Evolutionary conservation across 2,888 invertebrate genomes (phyloP), one percentile per base, ranked within the genome.

Genomic region (Harpagoxenus sublaevis): DNA sequence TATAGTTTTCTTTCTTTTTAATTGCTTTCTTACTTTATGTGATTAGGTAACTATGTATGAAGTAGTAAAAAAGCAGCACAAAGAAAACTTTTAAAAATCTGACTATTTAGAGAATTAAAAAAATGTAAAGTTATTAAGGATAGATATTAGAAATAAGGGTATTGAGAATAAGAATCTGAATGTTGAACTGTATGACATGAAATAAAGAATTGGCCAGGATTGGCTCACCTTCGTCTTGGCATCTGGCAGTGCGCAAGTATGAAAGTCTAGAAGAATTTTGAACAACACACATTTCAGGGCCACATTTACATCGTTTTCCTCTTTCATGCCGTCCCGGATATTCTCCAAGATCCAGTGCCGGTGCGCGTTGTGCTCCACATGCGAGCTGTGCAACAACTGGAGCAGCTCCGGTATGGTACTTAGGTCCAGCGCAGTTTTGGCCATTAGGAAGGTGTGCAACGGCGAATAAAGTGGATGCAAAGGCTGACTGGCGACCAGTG

Each of bases 361-460:
- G 91, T 98, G 97, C 0, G 96, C 96, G 31, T 96, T 96, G 78
- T 96, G 96, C 89, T 97, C 96, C 0, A 98, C 96, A 82, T 98
- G 97, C 12, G 97, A 96, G 86, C 98, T 98, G 93, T 98, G 97
- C 93, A 99, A 97, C 55, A 99, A 96, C 75, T 97, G 97, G 85
- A 98, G 97, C 92, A 99, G 97, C 94, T 99, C 99, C 0, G 99
- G 99, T n/a, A 99, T 97, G 3, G 97, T 96, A 18, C 96, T 96
- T 23, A 98, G 95, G 93, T 98, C 97, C 23, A 98, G 96, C 10
- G 96, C 96, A 15, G 97, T 97, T 94, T 98, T 98, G 2, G 98
- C 97, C 92, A 97, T 96, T 55, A 98, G 95, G 94, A 97, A 98
- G 91, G 97, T 96, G 93, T 97, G 97, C n/a, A 99, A 95, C 0